Base-by-base conservation (phyloP, 2,888 invertebrate species). In the Spatulosminthurus flaviceps region DNA sequence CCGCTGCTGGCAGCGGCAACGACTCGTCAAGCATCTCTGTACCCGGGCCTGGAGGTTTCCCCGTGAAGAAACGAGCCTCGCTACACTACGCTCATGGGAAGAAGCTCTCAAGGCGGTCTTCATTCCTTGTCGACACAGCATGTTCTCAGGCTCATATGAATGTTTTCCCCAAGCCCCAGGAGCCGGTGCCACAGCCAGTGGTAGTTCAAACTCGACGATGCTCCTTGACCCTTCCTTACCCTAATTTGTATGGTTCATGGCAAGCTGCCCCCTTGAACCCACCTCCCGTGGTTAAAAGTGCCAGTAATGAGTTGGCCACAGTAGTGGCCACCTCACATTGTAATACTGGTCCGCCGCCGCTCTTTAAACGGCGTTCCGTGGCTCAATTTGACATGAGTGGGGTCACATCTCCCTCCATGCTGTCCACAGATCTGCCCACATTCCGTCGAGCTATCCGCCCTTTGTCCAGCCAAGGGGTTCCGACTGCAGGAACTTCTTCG, bases 191-290 rank as follows among this genome's bases (percentile, higher is more conserved):
- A 21, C 83, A 83, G 78, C 83, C 83, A 0, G 81, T 81, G 24
- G 78, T 82, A 11, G 73, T 78, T 42, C 82, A 83, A 74, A 84
- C 84, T 7, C 82, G 86, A 13, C 82, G 86, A 26, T 86, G 86
- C 78, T 86, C 86, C 22, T 79, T 86, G 42, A 85, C 86, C 16
- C 84, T 85, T 70, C 86, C 86, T 42, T 86, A 86, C 77, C 86
- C 86, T 34, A 84, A 83, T 73, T 82, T 86, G 64, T 86, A 86
- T 81, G 86, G 86, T 34, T 86, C 86, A 9, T 86, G 86, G 86
- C 86, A 86, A 79, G 81, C 81, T 13, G 80, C 83, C 13, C 69
- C 77, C 24, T 1, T 71, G n/a, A 26, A 61, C 60, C 13, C 71
- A 70, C 21, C 74, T 67, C 77, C 77, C 0, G 75, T 74, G 9